phyloP scores from a whole-genome alignment of 1,140 invertebrate genomes.

The Tetranychus cinnabarinus region DNA sequence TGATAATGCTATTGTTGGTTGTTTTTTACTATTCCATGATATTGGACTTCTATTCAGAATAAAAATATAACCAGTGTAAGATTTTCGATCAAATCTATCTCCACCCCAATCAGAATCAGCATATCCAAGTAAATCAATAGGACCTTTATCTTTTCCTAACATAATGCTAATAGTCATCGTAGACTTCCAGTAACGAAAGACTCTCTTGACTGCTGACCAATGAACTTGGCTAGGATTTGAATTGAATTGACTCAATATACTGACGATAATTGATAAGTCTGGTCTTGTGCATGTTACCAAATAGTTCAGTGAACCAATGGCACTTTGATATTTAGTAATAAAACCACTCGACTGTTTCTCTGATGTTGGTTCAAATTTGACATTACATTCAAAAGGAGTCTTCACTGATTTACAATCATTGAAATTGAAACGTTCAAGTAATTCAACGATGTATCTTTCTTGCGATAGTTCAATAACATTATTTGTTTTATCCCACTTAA shows the following conservation, averaged over 20 bases:
- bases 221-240: conserved; percentile 17
- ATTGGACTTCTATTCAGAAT: conserved; percentile 13
- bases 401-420: no score
- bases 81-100: not conserved
- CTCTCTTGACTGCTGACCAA: conserved; percentile 21
- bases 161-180: conserved; percentile 9
- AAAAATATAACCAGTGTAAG: conserved; percentile 11
- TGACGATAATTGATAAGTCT: conserved; percentile 20
- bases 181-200: conserved; percentile 23
- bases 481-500: no score
- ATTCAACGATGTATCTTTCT: no score
- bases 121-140: not conserved
- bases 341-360: no score
- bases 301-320: no score
- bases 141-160: not conserved
- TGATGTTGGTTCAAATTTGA: no score
- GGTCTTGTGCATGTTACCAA: no score
- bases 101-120: conserved; percentile 7
- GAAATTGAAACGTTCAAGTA: no score
- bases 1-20: conserved; percentile 16
- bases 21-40: conserved; percentile 17
- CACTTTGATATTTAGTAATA: not conserved
- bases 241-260: conserved; percentile 23
- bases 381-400: no score
- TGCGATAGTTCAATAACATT: no score